Conservation (phyloP, 2,797 vertebrate species). For the Acridotheres tristis region DNA sequence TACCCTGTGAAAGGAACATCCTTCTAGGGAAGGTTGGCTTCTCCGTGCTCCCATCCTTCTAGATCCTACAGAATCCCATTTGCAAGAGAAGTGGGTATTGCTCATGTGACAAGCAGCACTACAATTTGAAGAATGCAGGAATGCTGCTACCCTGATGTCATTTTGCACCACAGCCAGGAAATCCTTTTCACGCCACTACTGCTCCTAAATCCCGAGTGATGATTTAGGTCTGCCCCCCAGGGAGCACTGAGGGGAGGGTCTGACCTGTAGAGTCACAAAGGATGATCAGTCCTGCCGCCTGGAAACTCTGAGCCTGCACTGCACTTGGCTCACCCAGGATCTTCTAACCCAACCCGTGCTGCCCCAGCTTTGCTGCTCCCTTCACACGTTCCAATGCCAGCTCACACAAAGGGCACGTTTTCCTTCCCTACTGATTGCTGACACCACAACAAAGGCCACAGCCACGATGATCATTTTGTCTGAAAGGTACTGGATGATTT, state of each 20-base stretch:
- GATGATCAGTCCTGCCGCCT: background rate
- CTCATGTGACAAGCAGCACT: background rate
- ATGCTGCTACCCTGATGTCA: background rate
- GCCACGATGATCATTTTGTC: background rate
- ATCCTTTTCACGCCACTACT: background rate
- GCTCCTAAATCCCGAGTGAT: background rate
- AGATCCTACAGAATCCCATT: background rate
- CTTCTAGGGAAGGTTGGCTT: background rate
- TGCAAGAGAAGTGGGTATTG: background rate
- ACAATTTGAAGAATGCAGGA: background rate
- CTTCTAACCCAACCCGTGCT: background rate
- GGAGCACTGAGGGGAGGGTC: background rate
- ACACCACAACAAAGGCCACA: background rate
- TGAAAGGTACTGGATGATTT: background rate
- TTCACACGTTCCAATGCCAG: background rate
- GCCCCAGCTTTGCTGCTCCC: background rate
- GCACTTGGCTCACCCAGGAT: background rate
- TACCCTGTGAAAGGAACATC: too few relatives aligned
- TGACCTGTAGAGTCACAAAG: background rate
- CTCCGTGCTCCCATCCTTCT: background rate
- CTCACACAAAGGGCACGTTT: background rate
- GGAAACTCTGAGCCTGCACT: background rate
- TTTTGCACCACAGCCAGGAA: background rate
- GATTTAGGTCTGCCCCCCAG: background rate
- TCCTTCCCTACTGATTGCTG: background rate